phyloP scores from a whole-genome alignment of 1,140 invertebrate genomes.

The Uloborus diversus region DNA sequence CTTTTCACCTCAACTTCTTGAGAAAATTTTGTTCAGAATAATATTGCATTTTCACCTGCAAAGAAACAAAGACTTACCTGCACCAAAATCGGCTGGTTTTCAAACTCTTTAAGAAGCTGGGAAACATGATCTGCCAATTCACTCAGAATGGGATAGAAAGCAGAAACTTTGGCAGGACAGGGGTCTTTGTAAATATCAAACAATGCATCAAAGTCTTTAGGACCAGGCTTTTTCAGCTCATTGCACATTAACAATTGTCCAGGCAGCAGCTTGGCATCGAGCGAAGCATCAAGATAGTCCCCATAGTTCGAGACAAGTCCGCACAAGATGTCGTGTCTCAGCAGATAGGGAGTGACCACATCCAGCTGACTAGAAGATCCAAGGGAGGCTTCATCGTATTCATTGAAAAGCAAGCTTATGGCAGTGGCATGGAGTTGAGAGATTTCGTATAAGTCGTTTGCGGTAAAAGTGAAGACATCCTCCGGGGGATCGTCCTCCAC shows the following conservation, averaged over 20 bases:
- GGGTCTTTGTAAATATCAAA: conserved; percentile 87
- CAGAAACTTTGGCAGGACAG: conserved; percentile 79
- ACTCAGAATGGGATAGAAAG: conserved; percentile 76
- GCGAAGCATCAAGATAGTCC: not conserved
- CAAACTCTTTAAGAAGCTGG: conserved; percentile 83
- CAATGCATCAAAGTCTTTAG: not conserved
- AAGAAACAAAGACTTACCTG: conserved; percentile 76
- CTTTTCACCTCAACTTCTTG: no score
- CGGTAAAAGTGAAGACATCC: not conserved
- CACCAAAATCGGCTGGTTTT: conserved; percentile 86
- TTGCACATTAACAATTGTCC: conserved; percentile 17
- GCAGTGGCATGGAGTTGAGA: conserved; percentile 20
- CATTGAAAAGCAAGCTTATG: not conserved
- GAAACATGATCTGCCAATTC: conserved; percentile 72
- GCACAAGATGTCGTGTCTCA: conserved; percentile 26
- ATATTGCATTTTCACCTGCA: no score
- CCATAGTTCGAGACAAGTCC: not conserved
- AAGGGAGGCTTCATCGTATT: not conserved
- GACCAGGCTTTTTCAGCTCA: conserved; percentile 1
- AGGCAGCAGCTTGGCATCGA: not conserved
- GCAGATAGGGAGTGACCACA: not conserved
- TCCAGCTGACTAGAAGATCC: not conserved
- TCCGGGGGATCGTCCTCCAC: not conserved
- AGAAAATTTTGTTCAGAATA: no score
- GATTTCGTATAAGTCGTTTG: conserved; percentile 27